A percentile compares a stretch with the other conserved stretches of the same genome.
Conservation (phyloP, 1,140 invertebrate genomes). For the Eueides isabella region DNA sequence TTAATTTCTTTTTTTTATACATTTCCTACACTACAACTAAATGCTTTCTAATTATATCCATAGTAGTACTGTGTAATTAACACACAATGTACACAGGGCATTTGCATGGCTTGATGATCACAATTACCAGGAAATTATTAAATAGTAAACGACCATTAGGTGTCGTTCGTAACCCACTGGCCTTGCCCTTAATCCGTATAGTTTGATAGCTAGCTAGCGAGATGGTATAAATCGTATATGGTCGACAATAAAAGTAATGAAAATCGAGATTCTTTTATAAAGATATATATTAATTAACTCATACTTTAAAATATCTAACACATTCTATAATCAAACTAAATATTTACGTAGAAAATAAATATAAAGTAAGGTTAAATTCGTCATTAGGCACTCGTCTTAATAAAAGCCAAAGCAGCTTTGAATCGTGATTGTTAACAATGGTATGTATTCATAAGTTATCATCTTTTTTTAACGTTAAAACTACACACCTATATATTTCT, state of each 20-base stretch:
- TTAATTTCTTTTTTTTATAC: no score
- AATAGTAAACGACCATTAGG: slow-evolving; percentile 53
- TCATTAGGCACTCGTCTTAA: background rate
- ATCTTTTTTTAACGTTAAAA: background rate
- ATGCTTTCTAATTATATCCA: background rate
- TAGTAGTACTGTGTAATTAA: slow-evolving; percentile 44
- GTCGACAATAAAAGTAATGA: background rate
- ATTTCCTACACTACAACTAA: background rate
- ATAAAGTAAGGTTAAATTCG: background rate
- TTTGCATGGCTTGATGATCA: slow-evolving; percentile 50
- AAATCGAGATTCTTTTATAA: no score
- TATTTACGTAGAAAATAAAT: background rate
- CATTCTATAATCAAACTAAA: background rate
- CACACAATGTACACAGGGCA: slow-evolving; percentile 56
- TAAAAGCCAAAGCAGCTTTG: background rate
- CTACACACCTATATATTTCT: background rate
- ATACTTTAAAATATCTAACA: background rate
- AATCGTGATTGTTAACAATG: background rate
- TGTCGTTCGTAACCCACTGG: slow-evolving; percentile 62
- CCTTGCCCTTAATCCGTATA: slow-evolving; percentile 67
- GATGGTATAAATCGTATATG: background rate
- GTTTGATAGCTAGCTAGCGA: slow-evolving; percentile 10
- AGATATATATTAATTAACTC: no score
- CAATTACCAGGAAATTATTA: slow-evolving; percentile 65
- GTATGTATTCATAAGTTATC: background rate